Evolutionary conservation across 2,113 vertebrate species (phyloP).

Genomic region (Gymnogyps californianus): DNA sequence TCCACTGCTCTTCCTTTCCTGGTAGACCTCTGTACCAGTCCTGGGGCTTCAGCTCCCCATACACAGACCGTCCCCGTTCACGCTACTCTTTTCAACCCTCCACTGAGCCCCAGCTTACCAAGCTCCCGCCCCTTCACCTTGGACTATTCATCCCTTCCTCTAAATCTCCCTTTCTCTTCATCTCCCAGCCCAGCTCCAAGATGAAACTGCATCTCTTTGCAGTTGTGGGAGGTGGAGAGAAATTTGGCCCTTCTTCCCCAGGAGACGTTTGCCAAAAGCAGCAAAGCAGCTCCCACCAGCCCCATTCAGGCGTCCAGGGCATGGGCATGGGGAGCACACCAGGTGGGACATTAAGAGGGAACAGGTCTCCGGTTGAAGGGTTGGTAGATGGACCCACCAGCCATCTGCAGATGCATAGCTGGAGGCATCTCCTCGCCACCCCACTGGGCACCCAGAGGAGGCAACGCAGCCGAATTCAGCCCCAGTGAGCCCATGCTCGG

Average conservation of each 20-base stretch:
- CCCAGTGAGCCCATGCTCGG: background rate
- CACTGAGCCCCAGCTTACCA: background rate
- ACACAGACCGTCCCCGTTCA: fast-evolving
- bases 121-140: background rate
- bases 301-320: too few species aligned
- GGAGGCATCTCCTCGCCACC: background rate
- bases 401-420: background rate
- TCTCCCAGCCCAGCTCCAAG: background rate
- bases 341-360: background rate
- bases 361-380: background rate
- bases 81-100: background rate
- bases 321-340: background rate
- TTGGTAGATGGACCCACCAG: background rate
- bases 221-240: background rate
- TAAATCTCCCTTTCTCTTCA: background rate
- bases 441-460: background rate
- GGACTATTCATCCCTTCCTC: background rate
- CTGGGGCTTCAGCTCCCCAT: background rate
- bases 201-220: background rate
- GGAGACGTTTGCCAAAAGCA: background rate
- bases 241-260: background rate
- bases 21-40: background rate
- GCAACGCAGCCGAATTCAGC: background rate
- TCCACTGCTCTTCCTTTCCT: background rate
- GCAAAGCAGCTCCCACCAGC: background rate